Percentiles rank a stretch among this genome's conserved stretches.
These are phyloP conservation scores for Cephalopholis sonnerati DNA, from an alignment of 2,113 vertebrate species.

Conservation along the genomic window DNA sequence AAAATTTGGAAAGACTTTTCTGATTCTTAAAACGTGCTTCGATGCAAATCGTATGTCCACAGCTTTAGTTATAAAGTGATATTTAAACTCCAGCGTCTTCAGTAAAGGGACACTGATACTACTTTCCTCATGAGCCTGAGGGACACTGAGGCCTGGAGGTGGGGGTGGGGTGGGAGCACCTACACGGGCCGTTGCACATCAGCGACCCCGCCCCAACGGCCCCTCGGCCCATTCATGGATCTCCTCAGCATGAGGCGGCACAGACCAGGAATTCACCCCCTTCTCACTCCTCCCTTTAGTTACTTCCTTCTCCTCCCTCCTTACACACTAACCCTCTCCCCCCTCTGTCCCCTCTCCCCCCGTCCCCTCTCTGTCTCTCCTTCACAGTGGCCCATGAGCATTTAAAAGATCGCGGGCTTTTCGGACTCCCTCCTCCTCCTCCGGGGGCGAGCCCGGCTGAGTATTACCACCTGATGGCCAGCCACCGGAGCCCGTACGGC, in stretches of 20 bases:
- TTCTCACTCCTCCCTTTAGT: not conserved
- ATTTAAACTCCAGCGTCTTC: not conserved
- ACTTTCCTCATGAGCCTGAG: not conserved
- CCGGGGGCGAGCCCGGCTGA: slow-evolving; percentile 89
- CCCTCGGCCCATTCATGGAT: slow-evolving; percentile 33
- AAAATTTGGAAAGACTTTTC: too few species aligned
- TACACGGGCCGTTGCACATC: slow-evolving; percentile 49
- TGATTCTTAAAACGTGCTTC: too few species aligned
- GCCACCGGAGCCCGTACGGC: slow-evolving; percentile 91
- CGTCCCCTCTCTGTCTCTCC: not conserved
- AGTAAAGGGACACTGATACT: not conserved
- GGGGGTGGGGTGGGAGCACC: slow-evolving; percentile 15
- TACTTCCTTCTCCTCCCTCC: not conserved
- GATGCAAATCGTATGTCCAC: too few species aligned
- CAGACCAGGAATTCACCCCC: slow-evolving; percentile 7
- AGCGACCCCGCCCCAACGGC: slow-evolving; percentile 8
- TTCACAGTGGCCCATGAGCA: slow-evolving; percentile 93
- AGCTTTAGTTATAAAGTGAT: too few species aligned
- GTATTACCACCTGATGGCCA: slow-evolving; percentile 96
- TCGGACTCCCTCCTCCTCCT: slow-evolving; percentile 88
- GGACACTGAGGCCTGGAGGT: not conserved
- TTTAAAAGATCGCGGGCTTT: slow-evolving; percentile 92
- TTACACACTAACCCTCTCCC: not conserved
- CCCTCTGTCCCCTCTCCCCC: not conserved
- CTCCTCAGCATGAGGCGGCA: slow-evolving; percentile 16